Base-by-base conservation (phyloP, 2,113 vertebrate genomes). In the Oryzias curvinotus region DNA sequence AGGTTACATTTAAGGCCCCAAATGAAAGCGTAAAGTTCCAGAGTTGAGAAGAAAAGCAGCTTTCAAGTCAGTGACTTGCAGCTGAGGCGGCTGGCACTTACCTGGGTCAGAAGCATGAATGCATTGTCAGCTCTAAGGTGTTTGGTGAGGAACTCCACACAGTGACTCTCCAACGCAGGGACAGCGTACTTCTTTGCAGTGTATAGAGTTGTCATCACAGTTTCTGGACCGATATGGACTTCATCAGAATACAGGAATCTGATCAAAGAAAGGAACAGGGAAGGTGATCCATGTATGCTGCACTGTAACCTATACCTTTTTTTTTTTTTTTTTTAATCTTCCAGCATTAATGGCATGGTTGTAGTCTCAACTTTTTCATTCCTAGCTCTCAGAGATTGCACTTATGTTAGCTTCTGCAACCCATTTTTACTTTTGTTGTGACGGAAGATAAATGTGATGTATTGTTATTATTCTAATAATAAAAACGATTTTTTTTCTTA, bases 181-280 rank as follows among this genome's bases (percentile, higher is more conserved):
- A 97, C 95, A 7, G 96, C 95, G 8, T 96, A 97, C 65, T 98
- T 98, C 87, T 98, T 98, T 2, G 95, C 95, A 3, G 94, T 96
- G 21, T 96, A 96, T 41, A 97, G 91, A 67, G 96, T 97, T 18
- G 95, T 96, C 96, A 98, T 97, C 70, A 97, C 96, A 42, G 95
- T 97, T 88, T 96, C 96, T 3, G 96, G 96, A 57, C 95, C 94
- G 46, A 97, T 98, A 0, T 97, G 95, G 82, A 97, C 94, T 89
- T 97, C 96, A 59, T 98, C 96, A 53, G 96, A 97, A 86, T 98
- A 97, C 14, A 98, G 91, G 88, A 98, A 98, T 89, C 96, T 98
- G 68, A 1, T 49, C 3, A 26, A 14, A 67, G 10, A 12, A 36
- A 36, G 14, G 46, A 55, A 26, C 50, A 49, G 19, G 52, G 26